Evolutionary conservation across 1,140 invertebrate species (phyloP), one percentile per base, ranked within the genome.

Genomic region (Drosophila equinoxialis): DNA sequence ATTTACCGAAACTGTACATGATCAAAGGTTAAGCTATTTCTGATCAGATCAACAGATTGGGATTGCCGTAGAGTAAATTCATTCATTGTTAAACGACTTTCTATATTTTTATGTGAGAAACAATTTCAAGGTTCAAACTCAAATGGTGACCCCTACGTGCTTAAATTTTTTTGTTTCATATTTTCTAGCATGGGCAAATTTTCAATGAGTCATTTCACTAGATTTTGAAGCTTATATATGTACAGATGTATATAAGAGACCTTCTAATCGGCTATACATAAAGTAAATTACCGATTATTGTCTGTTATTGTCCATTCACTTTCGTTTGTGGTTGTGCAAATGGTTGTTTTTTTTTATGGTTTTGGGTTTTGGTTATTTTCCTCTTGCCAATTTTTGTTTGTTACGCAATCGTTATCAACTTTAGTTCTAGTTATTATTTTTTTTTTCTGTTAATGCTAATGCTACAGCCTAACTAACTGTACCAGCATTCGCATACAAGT

Each of bases 331-430:
- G 13, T 55, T 55, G 51, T 55, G 42, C 42, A 17, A 45, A 45
- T 45, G 42, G 13, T 14, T 45, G 3, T 8, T 20, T 48, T 48
- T 48, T 48, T 30, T 30, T 30, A 30, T 48, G 14, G 7, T 48
- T 17, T 17, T 17, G 35, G 26, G 26, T 35, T 35, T 37, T 37
- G 7, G 35, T 37, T 37, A 4, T 23, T n/a, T 51, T 20, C 8
- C 17, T 48, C 14, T 48, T 6, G 8, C 14, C 45, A 20, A 17
- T 17, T 48, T 51, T 20, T n/a, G 14, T 59, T 4, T 37, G 33
- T 59, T 59, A 59, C 57, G 57, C 57, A 59, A 59, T 59, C 57
- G 57, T 59, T 59, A 59, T 59, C 57, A 59, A 10, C 35, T 59
- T 8, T 39, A 5, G 33, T 59, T 58, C 6, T 58, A 20, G 33